phyloP scores from a whole-genome alignment of 2,113 vertebrate species.

The Phyllostomus hastatus region DNA sequence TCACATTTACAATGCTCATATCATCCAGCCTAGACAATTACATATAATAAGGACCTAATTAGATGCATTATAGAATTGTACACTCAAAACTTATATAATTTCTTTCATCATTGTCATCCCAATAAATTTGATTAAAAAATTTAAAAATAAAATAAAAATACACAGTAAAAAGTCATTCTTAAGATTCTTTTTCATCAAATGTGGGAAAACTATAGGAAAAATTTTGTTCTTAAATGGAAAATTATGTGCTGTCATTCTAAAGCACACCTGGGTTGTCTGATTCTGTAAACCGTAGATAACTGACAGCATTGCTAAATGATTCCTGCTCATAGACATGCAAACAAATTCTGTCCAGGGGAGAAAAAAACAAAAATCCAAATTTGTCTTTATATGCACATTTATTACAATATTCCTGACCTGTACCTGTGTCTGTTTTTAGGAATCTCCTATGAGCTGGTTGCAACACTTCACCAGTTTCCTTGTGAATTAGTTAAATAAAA shows the following conservation, averaged over 20 bases:
- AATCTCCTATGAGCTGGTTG: neutral
- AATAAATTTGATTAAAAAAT: neutral
- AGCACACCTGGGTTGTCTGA: neutral
- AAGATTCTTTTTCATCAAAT: slow-evolving; percentile 28
- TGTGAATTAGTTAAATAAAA: slow-evolving; percentile 12
- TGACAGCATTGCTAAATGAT: neutral
- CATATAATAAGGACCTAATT: neutral
- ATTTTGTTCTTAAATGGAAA: slow-evolving; percentile 29
- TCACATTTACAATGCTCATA: neutral
- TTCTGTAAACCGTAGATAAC: neutral
- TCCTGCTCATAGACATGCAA: slow-evolving; percentile 19
- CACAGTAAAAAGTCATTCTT: neutral
- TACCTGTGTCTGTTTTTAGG: neutral
- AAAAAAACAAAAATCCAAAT: neutral
- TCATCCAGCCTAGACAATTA: neutral
- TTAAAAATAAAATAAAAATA: neutral
- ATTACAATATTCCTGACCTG: neutral
- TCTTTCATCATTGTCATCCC: neutral
- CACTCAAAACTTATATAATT: neutral
- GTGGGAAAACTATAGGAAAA: neutral
- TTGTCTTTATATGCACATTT: neutral
- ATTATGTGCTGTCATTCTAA: slow-evolving; percentile 1
- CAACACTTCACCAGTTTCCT: neutral
- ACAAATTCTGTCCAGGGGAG: neutral
- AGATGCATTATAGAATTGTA: neutral